phyloP scores from a whole-genome alignment of 2,797 vertebrate genomes.

The Hapalemur alaotrensis region DNA sequence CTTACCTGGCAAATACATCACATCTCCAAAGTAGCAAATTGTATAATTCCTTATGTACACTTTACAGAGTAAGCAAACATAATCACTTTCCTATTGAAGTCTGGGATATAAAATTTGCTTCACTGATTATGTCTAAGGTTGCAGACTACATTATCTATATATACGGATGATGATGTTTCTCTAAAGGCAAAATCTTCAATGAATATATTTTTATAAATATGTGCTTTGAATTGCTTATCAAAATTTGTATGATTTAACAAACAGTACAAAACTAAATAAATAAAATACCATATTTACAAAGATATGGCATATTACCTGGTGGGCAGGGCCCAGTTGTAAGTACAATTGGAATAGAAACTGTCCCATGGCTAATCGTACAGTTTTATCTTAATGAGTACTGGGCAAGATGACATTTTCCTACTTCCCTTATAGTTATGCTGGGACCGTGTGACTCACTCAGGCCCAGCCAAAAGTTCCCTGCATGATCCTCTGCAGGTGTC shows the following conservation, averaged over 20 bases:
- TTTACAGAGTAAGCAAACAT: too few relatives aligned
- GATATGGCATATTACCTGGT: accelerated
- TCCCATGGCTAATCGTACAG: accelerated
- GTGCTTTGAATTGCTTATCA: background rate
- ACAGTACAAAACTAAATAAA: accelerated
- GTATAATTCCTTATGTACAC: accelerated
- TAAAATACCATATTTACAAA: background rate
- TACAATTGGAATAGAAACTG: background rate
- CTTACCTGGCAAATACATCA: background rate
- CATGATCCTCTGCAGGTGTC: background rate
- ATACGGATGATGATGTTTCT: background rate
- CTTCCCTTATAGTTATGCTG: background rate
- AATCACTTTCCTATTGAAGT: background rate
- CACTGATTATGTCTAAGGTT: background rate
- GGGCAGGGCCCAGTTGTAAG: background rate
- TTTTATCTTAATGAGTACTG: accelerated
- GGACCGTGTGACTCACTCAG: too few relatives aligned
- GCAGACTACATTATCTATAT: background rate
- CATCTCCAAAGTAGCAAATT: background rate
- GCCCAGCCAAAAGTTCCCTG: background rate
- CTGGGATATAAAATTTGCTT: background rate
- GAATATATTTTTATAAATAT: background rate
- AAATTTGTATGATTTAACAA: background rate
- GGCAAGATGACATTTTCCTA: background rate
- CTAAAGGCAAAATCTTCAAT: background rate